Evolutionary conservation across 2,888 invertebrate genomes (phyloP).

Genomic region (Drosophila antonietae): DNA sequence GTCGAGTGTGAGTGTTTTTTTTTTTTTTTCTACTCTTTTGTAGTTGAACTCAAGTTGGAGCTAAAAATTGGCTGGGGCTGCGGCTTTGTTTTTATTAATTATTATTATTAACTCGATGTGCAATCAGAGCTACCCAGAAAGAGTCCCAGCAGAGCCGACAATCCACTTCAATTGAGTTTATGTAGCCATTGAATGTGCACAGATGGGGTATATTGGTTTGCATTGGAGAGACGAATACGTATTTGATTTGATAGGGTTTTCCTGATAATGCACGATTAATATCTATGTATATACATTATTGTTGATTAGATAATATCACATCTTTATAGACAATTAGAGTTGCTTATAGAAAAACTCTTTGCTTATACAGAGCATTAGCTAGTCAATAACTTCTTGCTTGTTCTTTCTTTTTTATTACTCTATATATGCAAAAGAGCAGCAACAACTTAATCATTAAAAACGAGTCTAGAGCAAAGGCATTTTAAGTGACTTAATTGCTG

Average conservation of each 20-base stretch:
- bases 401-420: not conserved
- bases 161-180: slow-evolving; percentile 41
- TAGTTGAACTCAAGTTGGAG: slow-evolving; percentile 33
- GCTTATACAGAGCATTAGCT: not conserved
- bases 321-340: no score
- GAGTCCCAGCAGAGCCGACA: not conserved
- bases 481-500: slow-evolving; percentile 68
- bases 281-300: not conserved
- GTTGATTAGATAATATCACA: not conserved
- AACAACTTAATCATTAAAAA: slow-evolving; percentile 60
- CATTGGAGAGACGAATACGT: no score
- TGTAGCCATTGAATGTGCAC: not conserved
- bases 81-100: slow-evolving; percentile 64
- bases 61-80: slow-evolving; percentile 48
- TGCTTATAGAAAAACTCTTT: no score
- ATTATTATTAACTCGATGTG: slow-evolving; percentile 62
- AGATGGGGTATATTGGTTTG: not conserved
- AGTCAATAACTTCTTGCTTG: not conserved
- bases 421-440: slow-evolving; percentile 26
- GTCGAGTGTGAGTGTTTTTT: slow-evolving; percentile 23
- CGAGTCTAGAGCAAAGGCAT: slow-evolving; percentile 57
- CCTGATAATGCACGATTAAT: no score
- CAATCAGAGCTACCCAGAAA: slow-evolving; percentile 54
- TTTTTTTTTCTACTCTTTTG: not conserved
- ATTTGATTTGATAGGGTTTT: not conserved